These are phyloP conservation scores for Cordilura impudica DNA, from an alignment of 2,888 invertebrate genomes.

Conservation along the genomic window DNA sequence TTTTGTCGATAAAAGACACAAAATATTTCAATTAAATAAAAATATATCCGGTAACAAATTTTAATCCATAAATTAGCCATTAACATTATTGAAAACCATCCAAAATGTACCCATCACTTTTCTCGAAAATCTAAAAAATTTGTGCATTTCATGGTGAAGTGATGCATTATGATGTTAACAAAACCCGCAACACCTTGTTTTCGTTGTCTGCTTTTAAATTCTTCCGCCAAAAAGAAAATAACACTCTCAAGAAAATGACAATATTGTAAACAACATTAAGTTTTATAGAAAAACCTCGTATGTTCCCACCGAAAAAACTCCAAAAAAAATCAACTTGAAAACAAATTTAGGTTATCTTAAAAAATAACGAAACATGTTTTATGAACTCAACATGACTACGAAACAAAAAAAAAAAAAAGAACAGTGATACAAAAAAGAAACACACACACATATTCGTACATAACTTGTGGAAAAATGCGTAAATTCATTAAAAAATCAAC, in stretches of 20 bases:
- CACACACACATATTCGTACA: not conserved
- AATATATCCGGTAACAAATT: no score
- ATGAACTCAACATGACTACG: constrained; percentile 23
- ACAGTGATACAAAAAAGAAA: no score
- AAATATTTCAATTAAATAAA: no score
- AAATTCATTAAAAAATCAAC: constrained; percentile 48
- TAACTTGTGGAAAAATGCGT: constrained; percentile 14
- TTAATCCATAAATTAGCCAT: no score
- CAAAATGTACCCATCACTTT: no score
- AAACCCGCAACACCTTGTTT: constrained; percentile 3
- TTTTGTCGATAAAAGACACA: no score
- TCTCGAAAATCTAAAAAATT: no score
- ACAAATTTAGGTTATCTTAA: constrained; percentile 33
- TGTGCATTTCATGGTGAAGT: no score
- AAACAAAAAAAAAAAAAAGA: no score
- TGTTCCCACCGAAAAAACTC: not conserved
- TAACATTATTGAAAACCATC: no score
- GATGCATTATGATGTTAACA: no score
- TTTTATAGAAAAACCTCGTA: not conserved
- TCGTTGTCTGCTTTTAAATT: not conserved
- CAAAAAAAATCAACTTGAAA: not conserved
- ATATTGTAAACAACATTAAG: not conserved
- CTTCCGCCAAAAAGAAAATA: not conserved
- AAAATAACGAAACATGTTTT: constrained; percentile 21
- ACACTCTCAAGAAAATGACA: not conserved